Base-by-base conservation (phyloP, 2,797 vertebrate species). In the Sebastes ruberrimus region DNA sequence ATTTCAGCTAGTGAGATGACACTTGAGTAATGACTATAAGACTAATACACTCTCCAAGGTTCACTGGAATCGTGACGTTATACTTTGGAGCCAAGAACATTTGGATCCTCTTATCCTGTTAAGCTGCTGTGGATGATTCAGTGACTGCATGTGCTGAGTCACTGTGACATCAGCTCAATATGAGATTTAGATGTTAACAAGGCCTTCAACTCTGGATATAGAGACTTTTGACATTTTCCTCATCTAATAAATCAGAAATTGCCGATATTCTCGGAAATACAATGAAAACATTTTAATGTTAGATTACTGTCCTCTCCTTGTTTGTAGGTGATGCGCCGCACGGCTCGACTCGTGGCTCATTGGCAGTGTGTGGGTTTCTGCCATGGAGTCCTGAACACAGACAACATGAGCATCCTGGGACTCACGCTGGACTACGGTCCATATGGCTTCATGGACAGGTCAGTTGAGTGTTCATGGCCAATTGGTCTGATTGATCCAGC, bases 321-420 rank as follows among this genome's bases (percentile, higher is more conserved):
- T 68, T 18, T 79, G 59, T 63, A 99, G 99, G 94, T 99, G 85
- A 94, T 96, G 6, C 84, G 65, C 5, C 95, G 97, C 11, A 99
- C 98, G 0, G 99, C 98, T 2, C 94, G 93, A 4, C 72, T 98
- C 82, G 98, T 98, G 84, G 98, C 98, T 1, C 98, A 97, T 16
- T 99, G 99, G 98, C 98, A 99, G 83, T 98, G 98, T 84, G 96
- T 98, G 2, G 99, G 98, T 33, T 99, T 99, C 88, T 99, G 98
- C 92, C 98, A 99, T 0, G 98, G 99, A 0, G 98, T 99, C 76
- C 96, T 99, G 78, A 99, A 99, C 87, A 99, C 99, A 0, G 99
- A 99, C 87, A 99, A 99, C 83, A 99, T 99, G 99, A 99, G 98
- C 88, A 96, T 99, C 22, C 87, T 98, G 84, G 99, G 99, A 38